Evolutionary conservation across 2,888 invertebrate species (phyloP).

Genomic region (Pachliopta kotzebuea): DNA sequence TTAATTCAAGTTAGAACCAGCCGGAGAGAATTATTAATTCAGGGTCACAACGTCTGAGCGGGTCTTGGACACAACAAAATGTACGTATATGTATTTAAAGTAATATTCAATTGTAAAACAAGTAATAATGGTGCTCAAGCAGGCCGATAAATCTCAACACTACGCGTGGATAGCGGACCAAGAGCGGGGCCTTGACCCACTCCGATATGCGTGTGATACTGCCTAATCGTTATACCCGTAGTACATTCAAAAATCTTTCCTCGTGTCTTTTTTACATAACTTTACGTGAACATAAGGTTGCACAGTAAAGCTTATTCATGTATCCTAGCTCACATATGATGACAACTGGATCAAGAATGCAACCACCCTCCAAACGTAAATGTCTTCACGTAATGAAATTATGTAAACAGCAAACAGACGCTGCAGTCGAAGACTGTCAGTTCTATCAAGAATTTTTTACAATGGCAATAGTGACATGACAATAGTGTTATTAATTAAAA

Average conservation of each 20-base stretch:
- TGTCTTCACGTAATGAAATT: no score
- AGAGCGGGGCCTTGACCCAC: constrained; percentile 42
- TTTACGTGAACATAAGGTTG: no score
- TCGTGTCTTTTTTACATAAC: neutral
- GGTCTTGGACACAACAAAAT: constrained; percentile 28
- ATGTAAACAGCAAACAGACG: no score
- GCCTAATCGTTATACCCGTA: constrained; percentile 15
- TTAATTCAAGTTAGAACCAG: constrained; percentile 28
- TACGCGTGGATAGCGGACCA: constrained; percentile 43
- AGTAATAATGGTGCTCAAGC: constrained; percentile 55
- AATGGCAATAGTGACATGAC: no score
- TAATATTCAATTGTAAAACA: constrained; percentile 63
- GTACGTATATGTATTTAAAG: constrained; percentile 50
- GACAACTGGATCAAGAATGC: no score
- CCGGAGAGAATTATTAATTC: constrained; percentile 43
- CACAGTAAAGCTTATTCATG: no score
- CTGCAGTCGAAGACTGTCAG: no score
- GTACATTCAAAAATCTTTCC: constrained; percentile 16
- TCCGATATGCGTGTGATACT: constrained; percentile 34
- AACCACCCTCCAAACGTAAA: no score
- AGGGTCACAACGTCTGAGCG: constrained; percentile 44
- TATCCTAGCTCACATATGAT: neutral
- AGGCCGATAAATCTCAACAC: constrained; percentile 59
- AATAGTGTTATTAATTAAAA: no score
- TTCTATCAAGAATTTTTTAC: no score